Conservation (phyloP, 2,888 invertebrate species). For the Phyllotreta striolata region DNA sequence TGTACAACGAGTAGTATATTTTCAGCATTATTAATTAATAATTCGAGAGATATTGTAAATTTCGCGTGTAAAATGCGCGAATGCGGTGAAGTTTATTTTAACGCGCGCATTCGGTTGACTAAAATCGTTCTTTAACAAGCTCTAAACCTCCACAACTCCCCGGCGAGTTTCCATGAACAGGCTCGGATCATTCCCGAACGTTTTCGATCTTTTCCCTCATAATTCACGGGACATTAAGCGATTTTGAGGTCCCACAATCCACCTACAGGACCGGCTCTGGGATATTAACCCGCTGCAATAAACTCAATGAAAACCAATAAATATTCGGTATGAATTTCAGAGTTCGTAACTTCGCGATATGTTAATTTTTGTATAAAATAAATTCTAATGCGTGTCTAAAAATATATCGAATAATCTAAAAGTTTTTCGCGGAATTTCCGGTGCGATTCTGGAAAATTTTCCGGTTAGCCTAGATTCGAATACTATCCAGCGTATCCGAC, state of each 20-base stretch:
- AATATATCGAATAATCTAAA: too few species aligned
- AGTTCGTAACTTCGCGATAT: too few species aligned
- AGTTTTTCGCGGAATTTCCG: too few species aligned
- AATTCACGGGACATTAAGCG: constrained; percentile 41
- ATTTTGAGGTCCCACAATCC: constrained; percentile 23
- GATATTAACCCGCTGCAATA: too few species aligned
- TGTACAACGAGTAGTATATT: too few species aligned
- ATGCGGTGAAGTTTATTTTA: not conserved
- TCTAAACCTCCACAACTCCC: constrained; percentile 28
- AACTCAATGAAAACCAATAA: too few species aligned
- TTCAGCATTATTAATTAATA: too few species aligned
- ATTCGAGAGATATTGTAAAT: too few species aligned
- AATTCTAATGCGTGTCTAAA: too few species aligned
- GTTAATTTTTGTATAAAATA: too few species aligned
- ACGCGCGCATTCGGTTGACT: constrained; percentile 21
- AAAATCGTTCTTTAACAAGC: constrained; percentile 31
- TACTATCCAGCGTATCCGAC: constrained; percentile 28
- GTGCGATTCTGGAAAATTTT: constrained; percentile 3
- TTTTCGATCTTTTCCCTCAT: constrained; percentile 33
- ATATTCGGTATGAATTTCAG: too few species aligned
- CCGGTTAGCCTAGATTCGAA: constrained; percentile 33
- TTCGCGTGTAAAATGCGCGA: too few species aligned
- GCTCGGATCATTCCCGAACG: constrained; percentile 30
- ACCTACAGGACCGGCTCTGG: not conserved
- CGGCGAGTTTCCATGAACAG: constrained; percentile 27